A percentile compares a stretch with the other conserved stretches of the same genome.
Conservation (phyloP, 2,113 vertebrate species). For the Lanius ludovicianus region DNA sequence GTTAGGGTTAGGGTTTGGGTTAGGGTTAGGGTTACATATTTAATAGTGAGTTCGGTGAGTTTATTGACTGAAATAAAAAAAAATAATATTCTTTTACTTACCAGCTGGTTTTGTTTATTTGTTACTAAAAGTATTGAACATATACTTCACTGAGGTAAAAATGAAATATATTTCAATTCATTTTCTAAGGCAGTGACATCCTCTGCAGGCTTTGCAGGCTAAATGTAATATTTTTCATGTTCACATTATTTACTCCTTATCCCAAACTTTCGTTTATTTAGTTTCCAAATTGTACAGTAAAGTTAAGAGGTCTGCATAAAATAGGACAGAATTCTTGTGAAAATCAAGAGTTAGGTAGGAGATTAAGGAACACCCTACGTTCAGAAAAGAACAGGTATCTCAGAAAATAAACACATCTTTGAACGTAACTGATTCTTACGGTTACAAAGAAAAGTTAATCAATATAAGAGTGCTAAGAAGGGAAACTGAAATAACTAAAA, state of each 20-base stretch:
- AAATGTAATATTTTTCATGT: background rate
- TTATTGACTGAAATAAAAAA: background rate
- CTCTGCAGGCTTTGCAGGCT: background rate
- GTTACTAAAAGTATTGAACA: background rate
- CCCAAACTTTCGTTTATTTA: background rate
- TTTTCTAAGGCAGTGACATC: background rate
- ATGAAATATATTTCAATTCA: background rate
- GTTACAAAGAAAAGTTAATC: background rate
- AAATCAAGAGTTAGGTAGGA: background rate
- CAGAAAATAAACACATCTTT: background rate
- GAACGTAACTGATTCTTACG: background rate
- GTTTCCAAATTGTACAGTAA: background rate
- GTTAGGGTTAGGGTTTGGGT: no score
- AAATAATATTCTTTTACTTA: background rate
- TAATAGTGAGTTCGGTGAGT: background rate
- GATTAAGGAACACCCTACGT: background rate
- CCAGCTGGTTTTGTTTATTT: background rate
- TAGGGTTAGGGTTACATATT: background rate
- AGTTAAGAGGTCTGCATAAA: background rate
- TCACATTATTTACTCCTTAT: background rate
- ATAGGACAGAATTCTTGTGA: background rate
- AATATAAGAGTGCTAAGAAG: background rate
- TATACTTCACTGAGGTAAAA: background rate
- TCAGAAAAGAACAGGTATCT: background rate
- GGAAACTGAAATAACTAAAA: background rate